These are phyloP conservation scores for Lagopus muta DNA, from an alignment of 2,113 vertebrate species.

Conservation along the genomic window DNA sequence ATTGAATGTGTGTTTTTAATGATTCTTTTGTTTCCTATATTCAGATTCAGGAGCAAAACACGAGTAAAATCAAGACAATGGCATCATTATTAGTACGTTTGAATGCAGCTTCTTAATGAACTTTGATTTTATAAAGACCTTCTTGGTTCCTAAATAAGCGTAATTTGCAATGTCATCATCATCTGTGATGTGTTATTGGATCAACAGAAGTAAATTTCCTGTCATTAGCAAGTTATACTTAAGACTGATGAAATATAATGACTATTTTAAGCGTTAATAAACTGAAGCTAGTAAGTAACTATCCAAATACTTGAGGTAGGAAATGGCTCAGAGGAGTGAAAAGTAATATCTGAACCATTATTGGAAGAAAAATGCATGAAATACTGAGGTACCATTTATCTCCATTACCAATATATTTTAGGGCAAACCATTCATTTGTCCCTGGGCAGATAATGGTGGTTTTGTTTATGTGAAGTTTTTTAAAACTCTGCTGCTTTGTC, in stretches of 20 bases:
- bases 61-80: background rate
- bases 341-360: background rate
- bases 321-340: background rate
- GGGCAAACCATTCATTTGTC: fast-evolving
- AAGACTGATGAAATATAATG: background rate
- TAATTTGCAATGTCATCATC: background rate
- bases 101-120: background rate
- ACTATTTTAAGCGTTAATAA: constrained; percentile 41
- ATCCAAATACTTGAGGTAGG: background rate
- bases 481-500: background rate
- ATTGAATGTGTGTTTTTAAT: background rate
- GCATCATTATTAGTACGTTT: background rate
- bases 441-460: background rate
- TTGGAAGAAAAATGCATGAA: background rate
- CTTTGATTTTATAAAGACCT: constrained; percentile 4
- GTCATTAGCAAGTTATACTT: constrained; percentile 44
- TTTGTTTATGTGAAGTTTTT: background rate
- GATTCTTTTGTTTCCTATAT: background rate
- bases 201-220: constrained; percentile 37
- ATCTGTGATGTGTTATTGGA: constrained; percentile 27
- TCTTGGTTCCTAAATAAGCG: constrained; percentile 7
- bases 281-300: background rate
- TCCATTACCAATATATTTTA: background rate
- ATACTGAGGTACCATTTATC: background rate
- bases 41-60: background rate